Evolutionary conservation across 2,797 vertebrate genomes (phyloP).

Genomic region (Buphagus erythrorhynchus): DNA sequence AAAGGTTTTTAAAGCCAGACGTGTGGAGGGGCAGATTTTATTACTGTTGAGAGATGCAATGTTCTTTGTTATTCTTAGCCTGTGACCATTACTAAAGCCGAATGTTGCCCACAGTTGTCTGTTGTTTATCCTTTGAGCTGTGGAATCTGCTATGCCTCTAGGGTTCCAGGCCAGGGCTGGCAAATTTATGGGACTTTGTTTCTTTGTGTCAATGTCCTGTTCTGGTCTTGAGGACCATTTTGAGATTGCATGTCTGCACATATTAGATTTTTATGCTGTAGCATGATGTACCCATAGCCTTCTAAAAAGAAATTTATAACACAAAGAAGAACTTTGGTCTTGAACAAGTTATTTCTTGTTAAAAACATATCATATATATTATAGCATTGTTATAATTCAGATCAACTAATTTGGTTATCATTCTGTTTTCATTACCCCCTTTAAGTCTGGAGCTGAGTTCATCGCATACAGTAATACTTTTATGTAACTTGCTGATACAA

Average conservation of each 20-base stretch:
- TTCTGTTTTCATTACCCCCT: background rate
- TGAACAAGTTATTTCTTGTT: background rate
- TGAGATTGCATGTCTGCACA: background rate
- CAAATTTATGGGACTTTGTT: constrained; percentile 8
- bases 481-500: background rate
- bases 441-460: background rate
- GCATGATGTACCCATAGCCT: background rate
- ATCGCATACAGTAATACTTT: background rate
- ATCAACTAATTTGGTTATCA: background rate
- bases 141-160: background rate
- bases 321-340: background rate
- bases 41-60: background rate
- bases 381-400: background rate
- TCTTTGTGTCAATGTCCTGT: background rate
- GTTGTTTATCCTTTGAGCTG: background rate
- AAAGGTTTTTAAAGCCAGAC: background rate
- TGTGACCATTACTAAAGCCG: background rate
- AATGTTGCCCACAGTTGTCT: background rate
- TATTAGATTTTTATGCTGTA: background rate
- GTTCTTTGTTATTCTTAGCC: constrained; percentile 49
- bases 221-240: background rate
- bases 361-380: background rate
- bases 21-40: background rate
- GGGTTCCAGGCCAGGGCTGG: background rate
- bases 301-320: background rate